phyloP scores from a whole-genome alignment of 2,797 vertebrate species.

The Tokudaia muenninki region DNA sequence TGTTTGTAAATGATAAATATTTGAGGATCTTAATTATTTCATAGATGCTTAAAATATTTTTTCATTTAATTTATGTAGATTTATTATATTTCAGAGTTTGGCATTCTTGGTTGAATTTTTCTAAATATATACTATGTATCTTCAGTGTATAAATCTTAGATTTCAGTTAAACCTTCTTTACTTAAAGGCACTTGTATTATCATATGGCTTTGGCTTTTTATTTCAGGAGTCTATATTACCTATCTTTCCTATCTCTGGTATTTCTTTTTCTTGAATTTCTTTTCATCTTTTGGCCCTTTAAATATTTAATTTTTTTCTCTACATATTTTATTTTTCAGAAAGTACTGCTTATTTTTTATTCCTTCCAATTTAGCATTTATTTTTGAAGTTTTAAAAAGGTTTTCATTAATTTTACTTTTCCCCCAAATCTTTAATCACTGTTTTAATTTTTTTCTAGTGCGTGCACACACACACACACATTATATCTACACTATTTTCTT shows the following conservation, averaged over 20 bases:
- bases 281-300: neutral
- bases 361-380: neutral
- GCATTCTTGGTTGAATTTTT: neutral
- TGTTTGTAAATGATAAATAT: conserved; percentile 50
- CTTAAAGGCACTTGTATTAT: neutral
- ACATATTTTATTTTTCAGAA: conserved; percentile 40
- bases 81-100: conserved; percentile 45
- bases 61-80: conserved; percentile 17
- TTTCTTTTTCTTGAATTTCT: conserved; percentile 32
- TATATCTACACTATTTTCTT: conserved; percentile 22
- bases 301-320: conserved; percentile 17
- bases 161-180: neutral
- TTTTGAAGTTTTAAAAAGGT: conserved; percentile 24
- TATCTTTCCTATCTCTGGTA: neutral
- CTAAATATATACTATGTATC: neutral
- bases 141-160: neutral
- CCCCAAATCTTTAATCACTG: conserved; percentile 1
- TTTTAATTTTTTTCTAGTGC: neutral
- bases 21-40: neutral
- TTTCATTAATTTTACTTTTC: neutral
- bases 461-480: neutral
- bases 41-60: neutral
- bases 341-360: neutral
- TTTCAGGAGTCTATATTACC: neutral
- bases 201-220: conserved; percentile 53